phyloP scores from a whole-genome alignment of 2,113 vertebrate genomes.

The Osmerus eperlanus region DNA sequence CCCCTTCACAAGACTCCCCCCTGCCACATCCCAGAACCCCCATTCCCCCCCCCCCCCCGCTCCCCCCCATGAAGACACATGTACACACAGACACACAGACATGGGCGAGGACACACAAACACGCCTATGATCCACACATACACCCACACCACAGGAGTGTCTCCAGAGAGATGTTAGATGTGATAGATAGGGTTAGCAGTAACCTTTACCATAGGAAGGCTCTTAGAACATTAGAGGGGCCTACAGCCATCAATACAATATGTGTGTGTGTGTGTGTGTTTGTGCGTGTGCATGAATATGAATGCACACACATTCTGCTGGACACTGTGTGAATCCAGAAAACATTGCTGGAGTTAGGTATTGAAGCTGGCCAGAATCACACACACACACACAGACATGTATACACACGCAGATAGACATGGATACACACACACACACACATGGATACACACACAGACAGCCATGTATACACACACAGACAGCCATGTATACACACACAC shows the following conservation, averaged over 20 bases:
- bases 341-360: too few relatives aligned
- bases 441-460: conserved; percentile 3
- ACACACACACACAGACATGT: not conserved
- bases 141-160: conserved; percentile 13
- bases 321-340: too few relatives aligned
- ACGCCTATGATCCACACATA: not conserved
- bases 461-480: conserved; percentile 21
- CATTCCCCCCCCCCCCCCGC: not conserved
- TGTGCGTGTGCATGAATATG: too few relatives aligned
- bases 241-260: too few relatives aligned
- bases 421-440: conserved; percentile 22
- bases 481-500: conserved; percentile 26
- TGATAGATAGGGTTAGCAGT: not conserved
- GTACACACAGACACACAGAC: not conserved
- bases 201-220: not conserved
- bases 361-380: not conserved
- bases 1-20: not conserved
- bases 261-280: too few relatives aligned
- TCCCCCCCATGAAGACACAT: not conserved
- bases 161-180: not conserved
- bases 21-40: not conserved
- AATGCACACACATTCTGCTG: not conserved
- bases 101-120: not conserved
- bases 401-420: conserved; percentile 15
- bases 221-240: too few relatives aligned